Conservation (phyloP, 2,888 invertebrate genomes). For the Halictus quadricinctus region DNA sequence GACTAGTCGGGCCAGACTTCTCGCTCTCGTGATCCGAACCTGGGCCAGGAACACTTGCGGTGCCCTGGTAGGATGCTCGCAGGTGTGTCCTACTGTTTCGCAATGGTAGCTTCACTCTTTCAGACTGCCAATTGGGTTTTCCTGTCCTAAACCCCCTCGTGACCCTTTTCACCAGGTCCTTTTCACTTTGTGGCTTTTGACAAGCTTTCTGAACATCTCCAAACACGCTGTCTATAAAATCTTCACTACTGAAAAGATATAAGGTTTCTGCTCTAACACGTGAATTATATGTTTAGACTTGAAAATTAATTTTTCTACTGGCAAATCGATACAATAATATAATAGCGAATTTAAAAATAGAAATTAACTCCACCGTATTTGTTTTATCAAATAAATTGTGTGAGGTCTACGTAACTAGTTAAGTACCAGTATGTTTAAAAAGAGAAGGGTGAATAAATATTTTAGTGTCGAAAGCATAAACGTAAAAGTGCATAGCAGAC, state of each 20-base stretch:
- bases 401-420: too few species aligned
- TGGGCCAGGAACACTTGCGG: conserved; percentile 29
- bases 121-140: neutral
- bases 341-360: too few species aligned
- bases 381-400: too few species aligned
- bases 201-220: neutral
- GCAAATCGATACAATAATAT: too few species aligned
- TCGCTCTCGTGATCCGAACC: conserved; percentile 23
- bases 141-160: neutral
- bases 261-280: too few species aligned
- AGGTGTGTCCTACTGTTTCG: neutral
- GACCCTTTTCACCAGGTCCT: neutral
- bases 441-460: neutral
- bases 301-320: too few species aligned
- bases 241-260: too few species aligned
- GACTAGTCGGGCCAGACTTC: conserved; percentile 11
- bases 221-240: neutral
- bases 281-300: too few species aligned
- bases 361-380: too few species aligned
- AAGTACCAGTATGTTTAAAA: neutral
- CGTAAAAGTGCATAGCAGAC: neutral
- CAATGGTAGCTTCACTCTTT: neutral
- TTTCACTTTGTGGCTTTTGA: neutral
- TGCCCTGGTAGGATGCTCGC: conserved; percentile 14
- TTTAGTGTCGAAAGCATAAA: neutral